Conservation (phyloP, 2,888 invertebrate species). For the Brachyptera risi region DNA sequence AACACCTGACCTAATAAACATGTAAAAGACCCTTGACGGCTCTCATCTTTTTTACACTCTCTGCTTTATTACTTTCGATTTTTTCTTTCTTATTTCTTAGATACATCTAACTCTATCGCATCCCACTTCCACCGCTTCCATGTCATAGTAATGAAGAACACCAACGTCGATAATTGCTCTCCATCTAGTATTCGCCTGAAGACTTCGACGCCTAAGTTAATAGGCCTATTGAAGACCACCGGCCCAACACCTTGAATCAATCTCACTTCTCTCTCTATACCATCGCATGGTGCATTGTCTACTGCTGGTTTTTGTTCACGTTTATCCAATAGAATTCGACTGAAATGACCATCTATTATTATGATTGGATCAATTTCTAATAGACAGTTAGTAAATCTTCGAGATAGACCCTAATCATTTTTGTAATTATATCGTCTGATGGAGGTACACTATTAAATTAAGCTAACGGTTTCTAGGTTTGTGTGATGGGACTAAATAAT, state of each 20-base stretch:
- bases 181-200: constrained; percentile 15
- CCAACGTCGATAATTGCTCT: constrained; percentile 41
- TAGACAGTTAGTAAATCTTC: neutral
- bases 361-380: constrained; percentile 21
- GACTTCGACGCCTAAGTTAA: constrained; percentile 18
- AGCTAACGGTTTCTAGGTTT: constrained; percentile 11
- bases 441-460: neutral
- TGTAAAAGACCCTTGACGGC: constrained; percentile 23
- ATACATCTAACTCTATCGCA: constrained; percentile 3
- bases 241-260: constrained; percentile 7
- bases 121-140: constrained; percentile 16
- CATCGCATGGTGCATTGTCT: constrained; percentile 3
- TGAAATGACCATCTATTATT: constrained; percentile 10
- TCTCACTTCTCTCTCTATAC: neutral
- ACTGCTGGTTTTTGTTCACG: constrained; percentile 11
- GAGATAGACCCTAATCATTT: neutral
- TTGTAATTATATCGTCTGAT: neutral
- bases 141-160: constrained; percentile 34
- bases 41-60: constrained; percentile 1
- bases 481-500: constrained; percentile 12
- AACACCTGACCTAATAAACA: constrained; percentile 27
- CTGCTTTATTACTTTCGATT: constrained; percentile 22
- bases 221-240: constrained; percentile 22
- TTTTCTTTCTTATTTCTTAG: constrained; percentile 18
- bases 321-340: constrained; percentile 12